phyloP scores from a whole-genome alignment of 2,113 vertebrate species.

The Heteronetta atricapilla region DNA sequence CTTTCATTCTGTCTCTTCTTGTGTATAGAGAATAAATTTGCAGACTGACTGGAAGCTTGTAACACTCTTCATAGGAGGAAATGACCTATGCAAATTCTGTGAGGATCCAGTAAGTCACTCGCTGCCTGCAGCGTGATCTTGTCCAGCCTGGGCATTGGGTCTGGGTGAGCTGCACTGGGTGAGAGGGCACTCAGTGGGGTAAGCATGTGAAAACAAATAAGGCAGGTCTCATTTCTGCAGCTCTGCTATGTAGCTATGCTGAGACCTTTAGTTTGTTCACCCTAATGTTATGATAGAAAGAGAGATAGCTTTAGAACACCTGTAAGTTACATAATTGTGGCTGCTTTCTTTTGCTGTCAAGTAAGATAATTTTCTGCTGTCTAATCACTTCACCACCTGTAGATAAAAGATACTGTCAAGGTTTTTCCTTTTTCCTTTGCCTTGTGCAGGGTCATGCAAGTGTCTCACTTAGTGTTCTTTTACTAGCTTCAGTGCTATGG shows the following conservation, averaged over 20 bases:
- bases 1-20: not conserved
- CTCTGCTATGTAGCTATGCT: not conserved
- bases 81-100: slow-evolving; percentile 75
- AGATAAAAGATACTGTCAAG: not conserved
- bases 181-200: not conserved
- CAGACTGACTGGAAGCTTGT: slow-evolving; percentile 82
- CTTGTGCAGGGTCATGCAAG: not conserved
- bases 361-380: not conserved
- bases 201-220: not conserved
- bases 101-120: slow-evolving; percentile 64
- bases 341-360: not conserved
- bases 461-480: not conserved
- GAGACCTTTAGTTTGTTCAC: not conserved
- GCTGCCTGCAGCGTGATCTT: not conserved
- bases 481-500: not conserved
- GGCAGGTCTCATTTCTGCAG: not conserved
- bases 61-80: slow-evolving; percentile 79
- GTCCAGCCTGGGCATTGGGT: not conserved
- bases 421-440: not conserved
- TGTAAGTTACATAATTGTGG: not conserved
- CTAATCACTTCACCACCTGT: not conserved
- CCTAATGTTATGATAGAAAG: not conserved
- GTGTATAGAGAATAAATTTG: slow-evolving; percentile 71
- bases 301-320: not conserved
- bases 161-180: not conserved